phyloP scores from a whole-genome alignment of 1,140 invertebrate species.

The Plodia interpunctella region DNA sequence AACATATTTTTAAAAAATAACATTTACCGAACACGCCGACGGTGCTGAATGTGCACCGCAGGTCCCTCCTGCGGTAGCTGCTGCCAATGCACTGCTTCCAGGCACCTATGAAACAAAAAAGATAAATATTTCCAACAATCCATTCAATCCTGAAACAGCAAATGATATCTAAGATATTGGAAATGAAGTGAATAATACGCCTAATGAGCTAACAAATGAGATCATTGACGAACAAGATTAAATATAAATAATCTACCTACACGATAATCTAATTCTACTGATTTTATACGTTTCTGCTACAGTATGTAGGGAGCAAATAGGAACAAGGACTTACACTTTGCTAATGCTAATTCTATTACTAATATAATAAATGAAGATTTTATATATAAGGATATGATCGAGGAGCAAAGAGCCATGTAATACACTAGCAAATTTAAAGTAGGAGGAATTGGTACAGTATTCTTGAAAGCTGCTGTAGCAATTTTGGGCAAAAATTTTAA shows the following conservation, averaged over 20 bases:
- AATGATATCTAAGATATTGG: background rate
- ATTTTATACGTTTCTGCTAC: background rate
- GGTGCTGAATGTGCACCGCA: conserved; percentile 73
- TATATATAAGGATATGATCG: background rate
- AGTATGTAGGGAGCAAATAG: too few species aligned
- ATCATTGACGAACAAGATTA: background rate
- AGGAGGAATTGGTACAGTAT: background rate
- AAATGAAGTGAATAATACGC: background rate
- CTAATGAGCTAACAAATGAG: background rate
- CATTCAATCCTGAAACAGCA: background rate
- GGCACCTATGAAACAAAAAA: conserved; percentile 77
- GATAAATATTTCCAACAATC: background rate
- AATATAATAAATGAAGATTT: background rate
- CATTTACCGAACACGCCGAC: conserved; percentile 79
- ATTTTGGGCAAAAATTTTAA: conserved; percentile 30
- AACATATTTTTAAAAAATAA: conserved; percentile 10
- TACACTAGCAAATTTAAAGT: background rate
- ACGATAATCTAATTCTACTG: background rate
- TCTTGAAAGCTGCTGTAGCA: conserved; percentile 16
- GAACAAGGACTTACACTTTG: background rate
- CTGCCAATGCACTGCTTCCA: conserved; percentile 84
- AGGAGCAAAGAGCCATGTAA: background rate
- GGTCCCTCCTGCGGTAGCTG: conserved; percentile 70
- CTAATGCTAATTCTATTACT: background rate
- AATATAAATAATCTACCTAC: background rate